Base-by-base conservation (phyloP, 1,140 invertebrate genomes). In the Philopotamus ludificatus region DNA sequence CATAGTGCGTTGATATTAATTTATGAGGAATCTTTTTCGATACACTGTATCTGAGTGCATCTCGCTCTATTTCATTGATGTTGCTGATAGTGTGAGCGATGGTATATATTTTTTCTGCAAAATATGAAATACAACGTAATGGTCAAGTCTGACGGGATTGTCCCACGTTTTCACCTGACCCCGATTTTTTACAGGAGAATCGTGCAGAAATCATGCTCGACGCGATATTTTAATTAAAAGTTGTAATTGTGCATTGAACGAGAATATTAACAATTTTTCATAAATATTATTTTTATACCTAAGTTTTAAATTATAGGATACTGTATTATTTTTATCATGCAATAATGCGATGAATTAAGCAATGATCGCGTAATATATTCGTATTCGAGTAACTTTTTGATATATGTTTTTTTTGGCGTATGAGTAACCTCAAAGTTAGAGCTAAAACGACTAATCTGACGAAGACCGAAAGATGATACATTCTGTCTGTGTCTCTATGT, bases 91-190 rank as follows among this genome's bases (percentile, higher is more conserved):
- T 20, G 23, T 47, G 2, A 47, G 20, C 9, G 57, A 60, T 47
- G 54, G 20, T 1, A 21, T 20, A 18, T 50, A 50, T 59, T 65
- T 57, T 65, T 65, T 64, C 59, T 28, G 54, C 63, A 9, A 55
- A 59, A 44, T 25, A 21, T 39, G 22, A 57, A 45, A 45, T 1
- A 21, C 10, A 21, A 10, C 12, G 28, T 57, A 60, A 26, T 39
- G 42, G 26, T 60, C 57, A 47, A 60, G 47, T 15, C 28, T 28
- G 44, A 60, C 42, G 42, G 28, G 58, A 34, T 39, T 60, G 50
- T 66, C 47, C 47, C 58, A 66, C 65, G 50, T 61, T 61, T 60
- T 66, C 65, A 66, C 58, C 65, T 66, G 65, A 66, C 50, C 57
- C 58, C 58, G 44, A 66, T 55, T 53, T 51, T n/a, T 3, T 42